Base-by-base conservation (phyloP, 2,797 vertebrate species). In the Anguilla pacifica region DNA sequence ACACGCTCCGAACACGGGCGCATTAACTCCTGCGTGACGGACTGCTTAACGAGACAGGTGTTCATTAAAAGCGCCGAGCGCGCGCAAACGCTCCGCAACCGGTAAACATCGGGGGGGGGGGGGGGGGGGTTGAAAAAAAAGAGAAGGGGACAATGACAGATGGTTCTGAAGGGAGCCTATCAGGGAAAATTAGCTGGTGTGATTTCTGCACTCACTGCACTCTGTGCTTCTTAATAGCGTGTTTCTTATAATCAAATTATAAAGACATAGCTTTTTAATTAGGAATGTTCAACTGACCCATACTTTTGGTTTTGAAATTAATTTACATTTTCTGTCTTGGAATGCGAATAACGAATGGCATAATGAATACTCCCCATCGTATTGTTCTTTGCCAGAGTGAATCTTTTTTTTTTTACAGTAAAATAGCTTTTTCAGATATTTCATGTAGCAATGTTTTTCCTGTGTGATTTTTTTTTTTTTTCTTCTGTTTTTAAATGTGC, bases 11-110 rank as follows among this genome's bases (percentile, higher is more conserved):
- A 88, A 92, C 92, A 89, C 93, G 92, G 94, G 94, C 92, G 91
- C 94, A 96, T 96, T 96, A 97, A 94, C 95, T 94, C 91, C 86
- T 90, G 89, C 93, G 94, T 94, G 93, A 93, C 91, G 91, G 91
- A 89, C 91, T 94, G 95, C 96, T 95, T 96, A 95, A 96, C 95
- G 92, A 95, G 96, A 96, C 95, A 96, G 96, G 96, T 96, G 96
- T 96, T 96, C 95, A 96, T 96, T 96, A 96, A 96, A 95, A 94
- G 93, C 94, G 92, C 94, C 77, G 94, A 93, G 94, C 90, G 88
- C 94, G 95, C 90, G 90, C 86, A 94, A 90, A 93, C 90, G 10
- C 53, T 55, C 49, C 95, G 94, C 95, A 94, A 95, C 95, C 95
- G 95, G 94, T 92, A 92, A 93, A 94, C 91, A 88, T 87, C 10